These are phyloP conservation scores for Pygocentrus nattereri DNA, from an alignment of 2,797 vertebrate species.

Conservation along the genomic window DNA sequence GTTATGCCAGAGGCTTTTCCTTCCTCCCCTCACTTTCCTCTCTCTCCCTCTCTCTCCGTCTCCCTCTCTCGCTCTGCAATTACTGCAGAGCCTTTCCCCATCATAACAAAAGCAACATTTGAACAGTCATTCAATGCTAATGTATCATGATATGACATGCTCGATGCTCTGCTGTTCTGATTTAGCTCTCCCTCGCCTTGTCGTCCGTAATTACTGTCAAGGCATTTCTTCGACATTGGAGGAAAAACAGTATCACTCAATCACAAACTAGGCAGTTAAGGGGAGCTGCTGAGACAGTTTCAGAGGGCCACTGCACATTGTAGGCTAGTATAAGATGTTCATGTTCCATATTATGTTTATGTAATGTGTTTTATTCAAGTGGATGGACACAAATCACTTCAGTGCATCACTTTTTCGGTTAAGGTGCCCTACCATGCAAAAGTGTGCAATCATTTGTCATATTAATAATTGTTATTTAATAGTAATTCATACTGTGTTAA, in stretches of 20 bases:
- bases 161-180: slow-evolving; percentile 55
- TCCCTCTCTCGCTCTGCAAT: slow-evolving; percentile 12
- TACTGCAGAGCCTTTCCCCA: slow-evolving; percentile 31
- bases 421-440: too few relatives aligned
- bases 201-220: slow-evolving; percentile 23
- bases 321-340: not conserved
- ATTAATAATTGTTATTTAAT: too few relatives aligned
- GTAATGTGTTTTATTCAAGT: too few relatives aligned
- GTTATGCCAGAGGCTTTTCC: slow-evolving; percentile 50
- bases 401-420: too few relatives aligned
- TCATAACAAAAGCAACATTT: slow-evolving; percentile 41
- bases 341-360: not conserved
- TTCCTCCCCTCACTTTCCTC: not conserved
- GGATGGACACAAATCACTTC: too few relatives aligned
- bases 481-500: too few relatives aligned
- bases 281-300: not conserved
- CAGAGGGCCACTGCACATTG: not conserved
- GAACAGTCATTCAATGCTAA: slow-evolving; percentile 39
- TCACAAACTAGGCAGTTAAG: not conserved
- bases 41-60: slow-evolving; percentile 29
- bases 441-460: too few relatives aligned
- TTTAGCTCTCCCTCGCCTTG: slow-evolving; percentile 14
- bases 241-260: not conserved
- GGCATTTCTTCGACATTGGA: not conserved
- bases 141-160: slow-evolving; percentile 45